A percentile compares a stretch with the other conserved stretches of the same genome.
These are phyloP conservation scores for Eulemur rubriventer DNA, from an alignment of 2,797 vertebrate species.

Conservation along the genomic window DNA sequence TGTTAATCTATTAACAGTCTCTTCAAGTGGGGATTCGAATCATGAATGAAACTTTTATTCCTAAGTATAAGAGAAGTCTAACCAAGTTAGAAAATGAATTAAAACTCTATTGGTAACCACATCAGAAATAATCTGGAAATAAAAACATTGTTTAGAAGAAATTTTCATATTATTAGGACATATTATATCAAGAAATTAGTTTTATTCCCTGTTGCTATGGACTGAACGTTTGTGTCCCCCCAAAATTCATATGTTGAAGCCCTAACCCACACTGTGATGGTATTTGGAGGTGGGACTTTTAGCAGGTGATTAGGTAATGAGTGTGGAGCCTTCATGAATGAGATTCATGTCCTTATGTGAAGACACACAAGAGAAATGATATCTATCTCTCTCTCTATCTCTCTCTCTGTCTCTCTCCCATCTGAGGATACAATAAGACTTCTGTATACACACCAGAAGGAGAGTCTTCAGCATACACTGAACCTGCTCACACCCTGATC, in stretches of 20 bases:
- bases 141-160: background rate
- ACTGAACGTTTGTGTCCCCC: background rate
- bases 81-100: background rate
- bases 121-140: background rate
- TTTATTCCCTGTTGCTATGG: background rate
- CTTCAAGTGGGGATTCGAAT: background rate
- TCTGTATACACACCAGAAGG: background rate
- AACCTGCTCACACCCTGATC: background rate
- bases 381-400: background rate
- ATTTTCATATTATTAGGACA: background rate
- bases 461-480: fast-evolving
- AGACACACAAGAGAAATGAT: background rate
- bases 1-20: background rate
- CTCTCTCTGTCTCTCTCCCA: background rate
- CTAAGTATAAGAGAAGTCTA: background rate
- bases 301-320: background rate
- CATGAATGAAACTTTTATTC: background rate
- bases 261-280: background rate
- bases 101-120: background rate
- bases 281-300: background rate
- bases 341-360: background rate
- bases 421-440: background rate
- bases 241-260: background rate
- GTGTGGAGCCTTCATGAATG: background rate
- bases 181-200: background rate